Evolutionary conservation across 1,140 invertebrate genomes (phyloP), one percentile per base, ranked within the genome.

Genomic region (Aphaenogaster rudis): DNA sequence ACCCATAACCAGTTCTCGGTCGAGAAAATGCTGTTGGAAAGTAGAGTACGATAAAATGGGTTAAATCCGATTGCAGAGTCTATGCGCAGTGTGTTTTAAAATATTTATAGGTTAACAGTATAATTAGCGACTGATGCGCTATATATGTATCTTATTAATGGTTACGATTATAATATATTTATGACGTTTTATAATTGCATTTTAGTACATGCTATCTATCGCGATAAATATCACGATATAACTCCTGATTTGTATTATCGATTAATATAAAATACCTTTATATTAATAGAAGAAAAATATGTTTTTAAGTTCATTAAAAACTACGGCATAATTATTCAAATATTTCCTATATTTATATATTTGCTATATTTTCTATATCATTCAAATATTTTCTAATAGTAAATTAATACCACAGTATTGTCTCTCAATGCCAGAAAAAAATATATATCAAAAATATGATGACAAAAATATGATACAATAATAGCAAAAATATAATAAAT

Each of bases 1-100:
- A 36, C 6, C 9, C 0, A 48, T 36, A 67, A 67, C 7, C 8
- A 69, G 33, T 54, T 67, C 13, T 39, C 13, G 17, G n/a, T 15
- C 28, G 48, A 79, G 8, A 66, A 86, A 86, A 86, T 33, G 17
- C 1, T 42, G 13, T 79, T 67, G 42, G 39, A 86, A 86, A 86
- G 33, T 77, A 48, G 57, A 39, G n/a, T 59, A 45, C 2, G n/a
- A 9, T 57, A 50, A 64, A 52, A 64, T 76, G 7, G 4, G n/a
- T 61, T 42, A 33, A 74, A 21, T 54, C 9, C 28, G 7, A 54
- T n/a, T 50, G 0, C 13, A 48, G 6, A 33, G 33, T 1, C 17
- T n/a, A 39, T 39, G 17, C 36, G 17, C 17, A 39, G 8, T 9
- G 39, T 66, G 0, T 39, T 66, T n/a, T 39, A n/a, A n/a, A 39